Base-by-base conservation (phyloP, 2,888 invertebrate genomes). In the Beris chalybata region DNA sequence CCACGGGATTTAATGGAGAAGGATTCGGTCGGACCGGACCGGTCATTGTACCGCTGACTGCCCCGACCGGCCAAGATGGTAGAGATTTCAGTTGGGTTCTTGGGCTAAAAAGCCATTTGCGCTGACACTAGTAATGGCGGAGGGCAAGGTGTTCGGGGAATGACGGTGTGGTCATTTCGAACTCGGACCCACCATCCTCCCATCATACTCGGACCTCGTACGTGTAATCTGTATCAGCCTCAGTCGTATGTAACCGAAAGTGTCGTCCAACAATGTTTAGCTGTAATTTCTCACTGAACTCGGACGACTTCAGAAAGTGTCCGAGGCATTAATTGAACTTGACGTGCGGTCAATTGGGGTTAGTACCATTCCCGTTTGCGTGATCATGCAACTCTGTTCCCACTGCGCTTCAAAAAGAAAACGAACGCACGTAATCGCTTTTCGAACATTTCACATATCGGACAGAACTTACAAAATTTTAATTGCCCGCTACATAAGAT, bases 1-100 rank as follows among this genome's bases (percentile, higher is more conserved):
- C 65, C 65, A 65, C 61, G 56, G 22, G 68, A 68, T 65, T 68
- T 68, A 68, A 68, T 68, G 68, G 68, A 59, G 38, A 61, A 68
- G 55, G 67, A 61, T 53, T 65, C 65, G 67, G 65, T 48, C 68
- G 12, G 56, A 68, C 59, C 58, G 68, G 59, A 22, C 29, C 68
- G 68, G 68, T 68, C 68, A 68, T 65, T 56, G 68, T 48, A 63
- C 68, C 52, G 44, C 31, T 50, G 59, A 50, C 48, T 15, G 48
- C 48, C 30, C 48, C 47, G 32, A 38, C 38, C 52, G 52, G 50
- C 61, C 52, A 50, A 61, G 50, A 47, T 50, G 15, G 50, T 50
- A 29, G 29, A 50, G 50, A 50, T 50, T 22, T 50, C 50, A 50
- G 38, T 5, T 38, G 1, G 1, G 1, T 2, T 38, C 38, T 38